These are phyloP conservation scores for Apotomis betuletana DNA, from an alignment of 2,888 invertebrate species.

Conservation along the genomic window DNA sequence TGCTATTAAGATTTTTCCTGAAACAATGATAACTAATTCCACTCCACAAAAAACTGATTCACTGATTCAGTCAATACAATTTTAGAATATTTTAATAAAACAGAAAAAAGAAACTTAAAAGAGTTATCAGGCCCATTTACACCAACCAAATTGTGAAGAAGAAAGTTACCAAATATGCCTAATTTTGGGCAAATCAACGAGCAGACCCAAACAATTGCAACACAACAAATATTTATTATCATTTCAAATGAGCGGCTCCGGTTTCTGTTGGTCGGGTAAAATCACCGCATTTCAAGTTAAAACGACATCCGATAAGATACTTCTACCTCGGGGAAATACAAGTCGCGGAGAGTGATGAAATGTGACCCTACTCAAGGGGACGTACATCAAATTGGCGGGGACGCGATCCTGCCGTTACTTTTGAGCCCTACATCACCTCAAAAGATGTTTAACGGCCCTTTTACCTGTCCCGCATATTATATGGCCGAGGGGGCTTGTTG, in stretches of 20 bases:
- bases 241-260: slow-evolving; percentile 19
- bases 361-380: slow-evolving; percentile 56
- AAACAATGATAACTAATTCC: too few relatives aligned
- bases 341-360: slow-evolving; percentile 52
- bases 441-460: slow-evolving; percentile 49
- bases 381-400: slow-evolving; percentile 54
- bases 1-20: too few relatives aligned
- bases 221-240: slow-evolving; percentile 14
- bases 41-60: too few relatives aligned
- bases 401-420: slow-evolving; percentile 46
- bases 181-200: neutral
- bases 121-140: too few relatives aligned
- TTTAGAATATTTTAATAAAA: too few relatives aligned
- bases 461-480: slow-evolving; percentile 48
- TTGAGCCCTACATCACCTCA: slow-evolving; percentile 49
- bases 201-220: slow-evolving; percentile 1
- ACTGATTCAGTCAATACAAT: too few relatives aligned
- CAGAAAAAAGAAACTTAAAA: too few relatives aligned
- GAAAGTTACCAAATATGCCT: neutral
- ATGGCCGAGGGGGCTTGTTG: slow-evolving; percentile 47
- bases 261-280: slow-evolving; percentile 35
- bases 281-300: slow-evolving; percentile 49
- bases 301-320: slow-evolving; percentile 50
- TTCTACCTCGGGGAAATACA: slow-evolving; percentile 53
- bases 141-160: neutral